These are phyloP conservation scores for Tortrix viridana DNA, from an alignment of 2,888 invertebrate genomes.

Conservation along the genomic window DNA sequence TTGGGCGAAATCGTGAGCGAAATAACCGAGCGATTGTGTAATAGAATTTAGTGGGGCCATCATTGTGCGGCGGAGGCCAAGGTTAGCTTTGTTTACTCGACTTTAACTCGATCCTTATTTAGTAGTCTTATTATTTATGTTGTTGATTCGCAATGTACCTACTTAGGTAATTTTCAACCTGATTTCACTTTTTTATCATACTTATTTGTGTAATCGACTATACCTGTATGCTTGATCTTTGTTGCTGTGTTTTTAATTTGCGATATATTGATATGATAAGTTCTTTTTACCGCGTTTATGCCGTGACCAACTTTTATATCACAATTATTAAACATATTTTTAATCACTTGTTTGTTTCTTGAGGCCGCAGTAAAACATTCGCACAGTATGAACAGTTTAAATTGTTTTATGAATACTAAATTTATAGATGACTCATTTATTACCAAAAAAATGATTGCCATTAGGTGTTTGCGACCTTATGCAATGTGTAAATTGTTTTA, in stretches of 20 bases:
- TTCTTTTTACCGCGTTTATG: not conserved
- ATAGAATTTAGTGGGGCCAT: conserved; percentile 79
- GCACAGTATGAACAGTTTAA: conserved; percentile 15
- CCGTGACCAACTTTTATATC: conserved; percentile 2
- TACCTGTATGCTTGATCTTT: too few species aligned
- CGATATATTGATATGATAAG: not conserved
- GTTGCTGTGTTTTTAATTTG: too few species aligned
- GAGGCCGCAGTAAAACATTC: conserved; percentile 27
- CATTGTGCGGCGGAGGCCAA: conserved; percentile 78
- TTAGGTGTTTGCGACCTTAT: conserved; percentile 49
- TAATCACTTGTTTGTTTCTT: conserved; percentile 30
- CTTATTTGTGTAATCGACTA: too few species aligned
- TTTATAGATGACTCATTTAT: conserved; percentile 10
- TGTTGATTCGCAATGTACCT: conserved; percentile 49
- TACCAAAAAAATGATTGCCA: conserved; percentile 16
- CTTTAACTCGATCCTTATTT: conserved; percentile 43
- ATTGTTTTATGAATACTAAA: too few species aligned
- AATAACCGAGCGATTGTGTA: conserved; percentile 69
- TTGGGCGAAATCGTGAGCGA: conserved; percentile 72
- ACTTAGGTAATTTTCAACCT: too few species aligned
- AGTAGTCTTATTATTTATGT: not conserved
- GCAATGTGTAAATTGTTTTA: conserved; percentile 61
- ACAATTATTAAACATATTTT: conserved; percentile 14
- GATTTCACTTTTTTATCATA: too few species aligned
- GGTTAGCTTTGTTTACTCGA: conserved; percentile 76